Evolutionary conservation across 2,797 vertebrate species (phyloP).

Genomic region (Coregonus ussuriensis): DNA sequence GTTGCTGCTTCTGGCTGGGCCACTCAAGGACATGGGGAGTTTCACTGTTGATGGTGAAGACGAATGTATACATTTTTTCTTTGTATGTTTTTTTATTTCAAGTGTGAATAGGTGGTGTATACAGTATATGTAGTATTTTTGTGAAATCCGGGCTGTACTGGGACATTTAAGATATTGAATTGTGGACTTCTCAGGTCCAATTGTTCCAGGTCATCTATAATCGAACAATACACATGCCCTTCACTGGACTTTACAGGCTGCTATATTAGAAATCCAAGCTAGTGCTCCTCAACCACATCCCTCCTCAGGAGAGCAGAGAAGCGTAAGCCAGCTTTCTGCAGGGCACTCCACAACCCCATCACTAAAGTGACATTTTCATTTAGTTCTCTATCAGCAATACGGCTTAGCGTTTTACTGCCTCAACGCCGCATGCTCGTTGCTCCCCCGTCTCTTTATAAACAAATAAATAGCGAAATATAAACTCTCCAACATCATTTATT

Average conservation of each 20-base stretch:
- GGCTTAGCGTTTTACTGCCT: slow-evolving; percentile 9
- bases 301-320: slow-evolving; percentile 13
- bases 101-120: too few species aligned
- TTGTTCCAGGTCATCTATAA: too few species aligned
- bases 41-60: neutral
- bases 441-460: neutral
- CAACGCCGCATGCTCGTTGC: neutral
- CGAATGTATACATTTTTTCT: too few species aligned
- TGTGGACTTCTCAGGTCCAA: too few species aligned
- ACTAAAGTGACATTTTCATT: slow-evolving; percentile 29
- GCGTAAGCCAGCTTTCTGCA: slow-evolving; percentile 9
- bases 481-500: neutral
- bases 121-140: too few species aligned
- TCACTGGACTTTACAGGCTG: too few species aligned
- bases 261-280: too few species aligned
- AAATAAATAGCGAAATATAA: neutral
- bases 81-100: too few species aligned
- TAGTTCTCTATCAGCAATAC: slow-evolving; percentile 25
- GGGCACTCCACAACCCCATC: slow-evolving; percentile 22
- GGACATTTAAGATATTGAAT: too few species aligned
- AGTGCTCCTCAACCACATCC: neutral
- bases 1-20: neutral
- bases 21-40: too few species aligned
- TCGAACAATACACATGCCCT: too few species aligned
- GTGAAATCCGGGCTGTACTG: too few species aligned